A percentile compares a stretch with the other conserved stretches of the same genome.
Evolutionary conservation across 2,888 invertebrate species (phyloP).

Genomic region (Ochlodes sylvanus): DNA sequence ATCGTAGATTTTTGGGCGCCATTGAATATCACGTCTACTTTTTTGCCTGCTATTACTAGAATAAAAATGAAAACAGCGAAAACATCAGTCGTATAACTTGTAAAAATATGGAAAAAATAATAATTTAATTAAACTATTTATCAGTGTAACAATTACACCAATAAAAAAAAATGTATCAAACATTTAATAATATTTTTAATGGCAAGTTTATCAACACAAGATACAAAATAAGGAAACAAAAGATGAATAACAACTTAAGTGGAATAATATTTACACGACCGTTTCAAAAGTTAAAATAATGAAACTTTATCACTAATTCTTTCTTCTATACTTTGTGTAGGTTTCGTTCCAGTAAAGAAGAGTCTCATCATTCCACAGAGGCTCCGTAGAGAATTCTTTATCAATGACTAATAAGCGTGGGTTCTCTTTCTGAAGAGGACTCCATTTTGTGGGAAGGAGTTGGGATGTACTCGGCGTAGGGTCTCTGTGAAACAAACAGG

Average conservation of each 20-base stretch:
- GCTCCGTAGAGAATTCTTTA: constrained; percentile 53
- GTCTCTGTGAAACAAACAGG: constrained; percentile 54
- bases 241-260: background rate
- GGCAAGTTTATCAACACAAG: too few relatives aligned
- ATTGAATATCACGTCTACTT: too few relatives aligned
- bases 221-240: background rate
- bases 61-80: too few relatives aligned
- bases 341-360: constrained; percentile 67
- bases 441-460: constrained; percentile 55
- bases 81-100: too few relatives aligned
- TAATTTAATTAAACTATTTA: too few relatives aligned
- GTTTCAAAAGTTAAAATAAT: background rate
- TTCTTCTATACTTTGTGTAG: constrained; percentile 69
- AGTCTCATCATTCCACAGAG: constrained; percentile 60
- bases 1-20: too few relatives aligned
- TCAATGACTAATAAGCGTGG: constrained; percentile 62
- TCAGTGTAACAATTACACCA: too few relatives aligned
- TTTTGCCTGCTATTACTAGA: too few relatives aligned
- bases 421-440: constrained; percentile 50
- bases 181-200: too few relatives aligned
- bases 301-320: constrained; percentile 40
- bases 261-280: background rate
- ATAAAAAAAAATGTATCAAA: too few relatives aligned
- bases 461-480: constrained; percentile 55
- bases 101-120: too few relatives aligned